Evolutionary conservation across 2,888 invertebrate genomes (phyloP).

Genomic region (Eristalis arbustorum): DNA sequence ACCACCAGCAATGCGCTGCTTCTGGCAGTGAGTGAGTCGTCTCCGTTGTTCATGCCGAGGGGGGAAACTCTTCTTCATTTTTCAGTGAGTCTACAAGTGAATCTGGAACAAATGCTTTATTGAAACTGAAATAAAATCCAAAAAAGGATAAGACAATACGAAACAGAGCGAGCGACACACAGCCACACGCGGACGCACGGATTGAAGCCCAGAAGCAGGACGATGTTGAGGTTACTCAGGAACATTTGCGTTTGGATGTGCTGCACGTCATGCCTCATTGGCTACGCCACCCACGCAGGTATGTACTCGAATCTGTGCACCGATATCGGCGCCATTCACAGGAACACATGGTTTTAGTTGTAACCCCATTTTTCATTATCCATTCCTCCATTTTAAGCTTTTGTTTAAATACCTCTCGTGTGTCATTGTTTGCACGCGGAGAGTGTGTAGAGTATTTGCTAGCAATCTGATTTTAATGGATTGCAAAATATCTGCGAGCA

Average conservation of each 20-base stretch:
- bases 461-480: constrained; percentile 40
- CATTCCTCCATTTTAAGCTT: not conserved
- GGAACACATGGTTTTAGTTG: not conserved
- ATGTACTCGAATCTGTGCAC: not conserved
- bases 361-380: not conserved
- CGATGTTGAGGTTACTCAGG: constrained; percentile 59
- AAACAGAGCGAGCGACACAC: not conserved
- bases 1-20: constrained; percentile 12
- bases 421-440: constrained; percentile 38
- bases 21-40: not conserved
- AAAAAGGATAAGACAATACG: constrained; percentile 30
- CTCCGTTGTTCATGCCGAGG: not conserved
- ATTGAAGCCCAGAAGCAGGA: not conserved
- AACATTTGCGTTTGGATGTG: constrained; percentile 67
- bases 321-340: too few species aligned
- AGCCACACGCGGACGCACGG: not conserved
- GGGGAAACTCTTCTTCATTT: not conserved
- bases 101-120: constrained; percentile 42
- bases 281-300: constrained; percentile 61
- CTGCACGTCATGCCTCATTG: constrained; percentile 61
- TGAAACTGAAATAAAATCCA: constrained; percentile 40
- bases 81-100: constrained; percentile 50
- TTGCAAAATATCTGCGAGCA: constrained; percentile 35
- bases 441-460: constrained; percentile 1
- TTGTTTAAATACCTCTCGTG: not conserved